These are phyloP conservation scores for Aphis craccivora DNA, from an alignment of 1,140 invertebrate genomes.

Conservation along the genomic window DNA sequence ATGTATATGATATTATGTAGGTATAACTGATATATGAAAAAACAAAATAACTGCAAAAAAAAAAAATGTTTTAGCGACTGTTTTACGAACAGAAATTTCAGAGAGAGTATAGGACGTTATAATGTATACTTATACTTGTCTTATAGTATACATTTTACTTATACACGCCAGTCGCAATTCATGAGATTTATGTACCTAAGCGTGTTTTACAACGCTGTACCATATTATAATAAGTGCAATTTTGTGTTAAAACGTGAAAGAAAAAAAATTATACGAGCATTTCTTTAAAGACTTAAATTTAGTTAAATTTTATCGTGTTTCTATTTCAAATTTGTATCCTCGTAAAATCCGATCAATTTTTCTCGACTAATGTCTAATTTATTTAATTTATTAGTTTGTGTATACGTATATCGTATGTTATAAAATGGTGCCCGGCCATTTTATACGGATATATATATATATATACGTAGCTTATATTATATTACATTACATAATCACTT, in stretches of 20 bases:
- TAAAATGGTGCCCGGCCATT: neutral
- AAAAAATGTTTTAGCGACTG: neutral
- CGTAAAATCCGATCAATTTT: neutral
- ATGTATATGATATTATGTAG: too few relatives aligned
- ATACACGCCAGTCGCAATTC: neutral
- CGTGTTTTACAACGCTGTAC: neutral
- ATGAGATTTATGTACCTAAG: neutral
- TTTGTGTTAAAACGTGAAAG: neutral
- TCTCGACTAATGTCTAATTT: neutral
- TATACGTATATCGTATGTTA: neutral
- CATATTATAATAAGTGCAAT: neutral
- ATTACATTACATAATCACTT: neutral
- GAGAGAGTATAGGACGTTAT: neutral
- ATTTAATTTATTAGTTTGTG: neutral
- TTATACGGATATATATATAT: too few relatives aligned
- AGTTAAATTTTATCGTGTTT: neutral
- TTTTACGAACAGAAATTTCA: neutral
- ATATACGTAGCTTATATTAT: neutral
- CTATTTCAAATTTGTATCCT: neutral
- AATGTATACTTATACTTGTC: neutral
- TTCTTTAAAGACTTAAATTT: neutral
- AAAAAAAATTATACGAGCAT: neutral
- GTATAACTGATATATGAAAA: neutral
- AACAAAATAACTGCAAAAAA: conserved; percentile 4
- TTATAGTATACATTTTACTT: neutral